A percentile compares a stretch with the other conserved stretches of the same genome.
phyloP scores from a whole-genome alignment of 2,888 invertebrate species.

The Phalangium opilio region DNA sequence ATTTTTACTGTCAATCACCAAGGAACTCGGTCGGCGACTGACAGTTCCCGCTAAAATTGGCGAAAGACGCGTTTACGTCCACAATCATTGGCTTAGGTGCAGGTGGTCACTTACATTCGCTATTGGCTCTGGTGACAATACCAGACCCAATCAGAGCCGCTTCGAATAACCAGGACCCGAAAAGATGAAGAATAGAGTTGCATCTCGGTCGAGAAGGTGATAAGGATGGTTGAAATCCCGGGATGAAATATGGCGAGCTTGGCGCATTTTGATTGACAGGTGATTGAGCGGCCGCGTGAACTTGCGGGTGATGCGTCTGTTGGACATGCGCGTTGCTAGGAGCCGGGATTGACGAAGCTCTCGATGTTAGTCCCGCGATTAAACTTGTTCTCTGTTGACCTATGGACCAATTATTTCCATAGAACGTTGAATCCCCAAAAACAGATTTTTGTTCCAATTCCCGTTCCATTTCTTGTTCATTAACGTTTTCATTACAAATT shows the following conservation, averaged over 20 bases:
- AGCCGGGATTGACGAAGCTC: conserved; percentile 1
- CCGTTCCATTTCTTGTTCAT: too few species aligned
- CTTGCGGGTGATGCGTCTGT: conserved; percentile 8
- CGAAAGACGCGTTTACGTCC: too few species aligned
- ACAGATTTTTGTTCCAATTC: too few species aligned
- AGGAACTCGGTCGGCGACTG: conserved; percentile 25
- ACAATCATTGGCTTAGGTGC: too few species aligned
- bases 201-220: conserved; percentile 57
- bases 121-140: neutral
- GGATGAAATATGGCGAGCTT: conserved; percentile 35
- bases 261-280: conserved; percentile 17
- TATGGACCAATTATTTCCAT: too few species aligned
- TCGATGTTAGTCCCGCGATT: conserved; percentile 12
- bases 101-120: neutral
- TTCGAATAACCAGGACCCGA: conserved; percentile 93
- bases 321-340: conserved; percentile 1
- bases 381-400: conserved; percentile 11
- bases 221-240: conserved; percentile 17
- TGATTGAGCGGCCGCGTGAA: conserved; percentile 13
- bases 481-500: too few species aligned
- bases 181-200: conserved; percentile 85
- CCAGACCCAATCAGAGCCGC: conserved; percentile 65
- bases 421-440: too few species aligned
- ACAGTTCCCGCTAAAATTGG: conserved; percentile 13
- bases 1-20: conserved; percentile 26